These are phyloP conservation scores for Carlito syrichta DNA, from an alignment of 2,113 vertebrate genomes.

Conservation along the genomic window DNA sequence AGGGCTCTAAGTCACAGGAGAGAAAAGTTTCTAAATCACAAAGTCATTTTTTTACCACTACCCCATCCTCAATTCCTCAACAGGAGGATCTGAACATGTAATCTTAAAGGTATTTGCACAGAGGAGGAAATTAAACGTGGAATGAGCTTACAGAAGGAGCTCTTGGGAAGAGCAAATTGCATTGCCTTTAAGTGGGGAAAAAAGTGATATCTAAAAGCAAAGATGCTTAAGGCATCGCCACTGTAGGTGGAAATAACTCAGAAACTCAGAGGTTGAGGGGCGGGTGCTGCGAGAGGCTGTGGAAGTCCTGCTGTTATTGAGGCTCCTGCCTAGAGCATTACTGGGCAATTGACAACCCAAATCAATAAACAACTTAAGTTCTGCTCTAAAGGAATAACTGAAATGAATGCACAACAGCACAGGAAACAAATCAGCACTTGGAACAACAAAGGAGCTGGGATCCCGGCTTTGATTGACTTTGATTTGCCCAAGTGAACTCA, in stretches of 20 bases:
- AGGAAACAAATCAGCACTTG: conserved; percentile 11
- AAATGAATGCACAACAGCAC: conserved; percentile 45
- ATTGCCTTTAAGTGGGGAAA: neutral
- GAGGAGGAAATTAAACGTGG: neutral
- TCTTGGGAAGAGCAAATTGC: conserved; percentile 21
- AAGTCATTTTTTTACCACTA: neutral
- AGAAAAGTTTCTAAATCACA: neutral
- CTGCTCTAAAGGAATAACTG: conserved; percentile 47
- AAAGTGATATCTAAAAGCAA: conserved; percentile 11
- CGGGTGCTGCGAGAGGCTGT: neutral
- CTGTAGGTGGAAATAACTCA: conserved; percentile 23
- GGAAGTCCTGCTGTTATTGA: neutral
- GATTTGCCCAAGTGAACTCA: neutral
- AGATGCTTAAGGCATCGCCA: neutral
- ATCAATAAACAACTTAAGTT: conserved; percentile 66
- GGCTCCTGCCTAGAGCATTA: conserved; percentile 37
- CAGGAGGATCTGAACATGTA: neutral
- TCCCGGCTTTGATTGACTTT: neutral
- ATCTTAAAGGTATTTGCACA: neutral
- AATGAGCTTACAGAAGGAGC: neutral
- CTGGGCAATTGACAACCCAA: conserved; percentile 32
- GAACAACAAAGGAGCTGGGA: neutral
- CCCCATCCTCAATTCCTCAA: neutral
- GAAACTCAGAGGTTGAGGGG: neutral
- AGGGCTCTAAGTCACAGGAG: neutral